phyloP scores from a whole-genome alignment of 2,888 invertebrate genomes.

The Pheosia tremula region DNA sequence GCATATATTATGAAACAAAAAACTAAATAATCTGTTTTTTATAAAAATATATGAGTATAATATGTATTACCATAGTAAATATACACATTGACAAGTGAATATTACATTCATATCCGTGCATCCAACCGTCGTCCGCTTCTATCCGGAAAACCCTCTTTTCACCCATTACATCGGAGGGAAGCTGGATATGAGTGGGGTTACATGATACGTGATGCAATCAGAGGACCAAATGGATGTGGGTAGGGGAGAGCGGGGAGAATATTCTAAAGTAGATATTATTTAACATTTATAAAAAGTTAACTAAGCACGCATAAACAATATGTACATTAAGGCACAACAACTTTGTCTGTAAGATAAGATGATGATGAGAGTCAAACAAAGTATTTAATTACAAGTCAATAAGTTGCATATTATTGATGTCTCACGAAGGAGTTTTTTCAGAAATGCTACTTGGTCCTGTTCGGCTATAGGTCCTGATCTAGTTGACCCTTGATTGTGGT shows the following conservation, averaged over 20 bases:
- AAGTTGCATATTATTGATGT: too few relatives aligned
- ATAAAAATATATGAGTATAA: constrained; percentile 22
- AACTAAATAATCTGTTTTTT: too few relatives aligned
- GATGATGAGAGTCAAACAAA: too few relatives aligned
- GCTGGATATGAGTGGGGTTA: constrained; percentile 33
- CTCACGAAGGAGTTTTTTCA: too few relatives aligned
- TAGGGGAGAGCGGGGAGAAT: constrained; percentile 21
- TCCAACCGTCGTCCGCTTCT: constrained; percentile 19
- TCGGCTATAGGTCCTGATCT: too few relatives aligned
- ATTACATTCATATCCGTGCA: constrained; percentile 8
- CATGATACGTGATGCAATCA: constrained; percentile 41
- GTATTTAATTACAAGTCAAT: too few relatives aligned
- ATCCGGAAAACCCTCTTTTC: constrained; percentile 35
- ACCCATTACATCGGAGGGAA: constrained; percentile 31
- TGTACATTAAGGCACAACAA: neutral
- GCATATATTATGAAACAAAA: too few relatives aligned
- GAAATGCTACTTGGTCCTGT: too few relatives aligned
- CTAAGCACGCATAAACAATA: too few relatives aligned
- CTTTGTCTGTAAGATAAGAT: too few relatives aligned
- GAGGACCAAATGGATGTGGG: constrained; percentile 21
- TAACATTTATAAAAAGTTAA: neutral
- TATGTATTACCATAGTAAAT: constrained; percentile 4
- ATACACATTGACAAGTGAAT: constrained; percentile 11
- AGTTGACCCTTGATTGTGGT: too few relatives aligned
- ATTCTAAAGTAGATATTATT: constrained; percentile 1